A percentile compares a stretch with the other conserved stretches of the same genome.
Conservation (phyloP, 2,888 invertebrate genomes). For the Seladonia tumulorum region DNA sequence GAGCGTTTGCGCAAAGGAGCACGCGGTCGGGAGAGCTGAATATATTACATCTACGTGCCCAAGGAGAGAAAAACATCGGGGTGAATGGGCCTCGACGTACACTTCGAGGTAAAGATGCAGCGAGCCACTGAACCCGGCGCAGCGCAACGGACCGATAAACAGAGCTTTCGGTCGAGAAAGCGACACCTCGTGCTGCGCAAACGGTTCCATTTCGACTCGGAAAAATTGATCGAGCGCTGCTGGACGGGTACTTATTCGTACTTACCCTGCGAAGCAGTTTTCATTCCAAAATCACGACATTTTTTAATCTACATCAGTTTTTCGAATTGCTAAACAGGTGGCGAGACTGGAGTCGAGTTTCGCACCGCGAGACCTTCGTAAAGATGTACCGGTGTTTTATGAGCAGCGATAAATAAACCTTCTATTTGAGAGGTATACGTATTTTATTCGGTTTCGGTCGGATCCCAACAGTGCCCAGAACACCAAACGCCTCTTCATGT, state of each 20-base stretch:
- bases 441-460: background rate
- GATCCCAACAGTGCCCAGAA: background rate
- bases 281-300: background rate
- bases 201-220: background rate
- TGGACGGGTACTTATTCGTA: background rate
- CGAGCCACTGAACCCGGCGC: conserved; percentile 16
- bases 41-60: conserved; percentile 49
- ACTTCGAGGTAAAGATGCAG: conserved; percentile 9
- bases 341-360: background rate
- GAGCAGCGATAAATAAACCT: background rate
- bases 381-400: background rate
- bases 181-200: background rate
- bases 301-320: background rate
- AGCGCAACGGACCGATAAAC: conserved; percentile 5
- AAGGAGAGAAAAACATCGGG: conserved; percentile 46
- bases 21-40: conserved; percentile 53
- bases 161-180: background rate
- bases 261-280: background rate
- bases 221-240: background rate
- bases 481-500: background rate
- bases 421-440: background rate
- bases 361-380: background rate
- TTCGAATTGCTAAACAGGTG: background rate
- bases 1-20: conserved; percentile 49
- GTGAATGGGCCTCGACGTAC: conserved; percentile 53